phyloP scores from a whole-genome alignment of 2,113 vertebrate genomes.

The Recurvirostra avosetta region DNA sequence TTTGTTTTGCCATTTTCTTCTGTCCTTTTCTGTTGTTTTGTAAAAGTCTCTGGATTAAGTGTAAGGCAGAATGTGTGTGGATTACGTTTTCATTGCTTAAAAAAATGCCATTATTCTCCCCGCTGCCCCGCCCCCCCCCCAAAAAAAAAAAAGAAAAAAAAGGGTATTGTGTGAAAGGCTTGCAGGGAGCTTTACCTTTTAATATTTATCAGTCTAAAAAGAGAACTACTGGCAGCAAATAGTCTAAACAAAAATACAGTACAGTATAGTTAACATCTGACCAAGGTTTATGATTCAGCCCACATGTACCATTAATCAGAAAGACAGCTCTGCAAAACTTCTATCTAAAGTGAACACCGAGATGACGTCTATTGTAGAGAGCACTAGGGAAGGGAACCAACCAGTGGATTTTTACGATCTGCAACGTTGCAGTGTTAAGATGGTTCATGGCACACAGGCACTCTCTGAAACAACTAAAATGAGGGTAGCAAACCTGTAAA shows the following conservation, averaged over 20 bases:
- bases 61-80: background rate
- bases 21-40: background rate
- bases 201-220: background rate
- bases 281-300: background rate
- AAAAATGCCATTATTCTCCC: background rate
- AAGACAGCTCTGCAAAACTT: background rate
- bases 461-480: background rate
- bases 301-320: background rate
- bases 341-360: background rate
- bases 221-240: background rate
- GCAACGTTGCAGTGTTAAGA: background rate
- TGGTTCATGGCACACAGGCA: background rate
- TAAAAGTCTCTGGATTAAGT: background rate
- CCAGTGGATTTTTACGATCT: background rate
- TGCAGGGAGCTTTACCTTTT: background rate
- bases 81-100: background rate
- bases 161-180: background rate
- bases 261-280: background rate
- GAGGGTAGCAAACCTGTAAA: background rate
- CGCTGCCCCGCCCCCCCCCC: accelerated
- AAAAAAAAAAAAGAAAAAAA: background rate
- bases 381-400: background rate
- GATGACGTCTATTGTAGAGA: background rate
- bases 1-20: background rate
- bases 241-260: background rate